Percentiles rank a stretch among this genome's conserved stretches.
Conservation (phyloP, 2,797 vertebrate genomes). For the Gorsachius magnificus region DNA sequence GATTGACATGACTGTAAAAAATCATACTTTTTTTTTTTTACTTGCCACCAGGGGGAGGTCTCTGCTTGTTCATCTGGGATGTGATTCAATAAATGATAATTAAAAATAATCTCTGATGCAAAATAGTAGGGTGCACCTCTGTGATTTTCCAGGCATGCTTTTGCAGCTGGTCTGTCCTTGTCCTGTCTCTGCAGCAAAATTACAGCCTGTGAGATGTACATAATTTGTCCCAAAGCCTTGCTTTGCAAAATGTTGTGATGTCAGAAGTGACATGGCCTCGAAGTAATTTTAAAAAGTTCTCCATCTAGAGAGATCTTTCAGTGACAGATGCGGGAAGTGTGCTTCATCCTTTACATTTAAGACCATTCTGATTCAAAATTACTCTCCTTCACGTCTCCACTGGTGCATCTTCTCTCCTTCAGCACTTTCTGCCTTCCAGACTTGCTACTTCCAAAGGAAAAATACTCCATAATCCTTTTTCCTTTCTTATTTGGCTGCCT, state of each 20-base stretch:
- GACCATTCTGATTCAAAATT: background rate
- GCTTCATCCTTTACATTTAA: background rate
- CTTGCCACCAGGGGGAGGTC: constrained; percentile 57
- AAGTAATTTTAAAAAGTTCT: background rate
- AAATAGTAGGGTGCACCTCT: background rate
- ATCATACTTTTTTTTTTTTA: background rate
- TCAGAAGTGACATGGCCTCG: background rate
- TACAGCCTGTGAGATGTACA: background rate
- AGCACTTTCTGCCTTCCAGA: background rate
- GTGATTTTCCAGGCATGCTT: background rate
- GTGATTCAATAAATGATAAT: background rate
- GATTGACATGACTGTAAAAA: background rate
- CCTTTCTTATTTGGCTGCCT: background rate
- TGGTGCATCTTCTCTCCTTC: background rate
- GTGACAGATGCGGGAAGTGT: background rate
- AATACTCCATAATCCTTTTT: background rate
- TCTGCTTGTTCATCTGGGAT: background rate
- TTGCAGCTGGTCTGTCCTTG: background rate
- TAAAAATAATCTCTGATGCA: background rate
- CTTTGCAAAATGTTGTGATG: background rate
- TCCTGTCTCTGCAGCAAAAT: background rate
- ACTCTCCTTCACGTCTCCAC: background rate
- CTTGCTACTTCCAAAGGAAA: background rate
- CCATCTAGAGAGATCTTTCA: background rate
- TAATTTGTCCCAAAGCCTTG: background rate